Evolutionary conservation across 2,888 invertebrate species (phyloP), one percentile per base, ranked within the genome.

Genomic region (Volucella bombylans): DNA sequence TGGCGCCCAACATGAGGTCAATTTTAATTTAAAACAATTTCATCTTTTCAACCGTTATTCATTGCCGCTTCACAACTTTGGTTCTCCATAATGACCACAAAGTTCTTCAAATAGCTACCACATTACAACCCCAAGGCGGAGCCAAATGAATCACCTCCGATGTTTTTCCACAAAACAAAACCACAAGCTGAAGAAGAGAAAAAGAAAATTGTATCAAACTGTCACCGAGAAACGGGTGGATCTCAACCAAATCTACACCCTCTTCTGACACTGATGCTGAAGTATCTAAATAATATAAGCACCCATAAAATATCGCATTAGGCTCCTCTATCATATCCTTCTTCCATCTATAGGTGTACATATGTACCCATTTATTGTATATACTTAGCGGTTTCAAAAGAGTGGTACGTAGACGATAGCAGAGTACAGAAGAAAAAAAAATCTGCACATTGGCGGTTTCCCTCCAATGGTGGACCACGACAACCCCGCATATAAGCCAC

Each of bases 381-480:
- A 64, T 49, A 67, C 45, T 71, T 78, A 45, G 72, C 61, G 65
- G 72, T 64, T 71, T 69, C 43, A 61, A 67, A 52, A 18, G 10
- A 57, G 50, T 59, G 23, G 14, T 23, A 31, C 38, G 31, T 41
- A 14, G 10, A 57, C 43, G 57, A 50, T 39, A 39, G 31, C 38
- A 31, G 12, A 31, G n/a, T 9, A 47, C 9, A 14, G 45, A 41
- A 12, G 41, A 3, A 62, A 49, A 64, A 71, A 57, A 65, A 49
- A 55, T 9, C 55, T 57, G 12, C 59, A 72, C 65, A 86, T 88
- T 87, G 86, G 87, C 78, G 88, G 88, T 88, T 87, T 82, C 83
- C 86, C 87, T 85, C 78, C 73, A 82, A 85, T 86, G 87, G 87
- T 87, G 67, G 76, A 87, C 87, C 87, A 81, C 86, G 85, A 86